Evolutionary conservation across 2,888 invertebrate species (phyloP).

Genomic region (Melinaea marsaeus): DNA sequence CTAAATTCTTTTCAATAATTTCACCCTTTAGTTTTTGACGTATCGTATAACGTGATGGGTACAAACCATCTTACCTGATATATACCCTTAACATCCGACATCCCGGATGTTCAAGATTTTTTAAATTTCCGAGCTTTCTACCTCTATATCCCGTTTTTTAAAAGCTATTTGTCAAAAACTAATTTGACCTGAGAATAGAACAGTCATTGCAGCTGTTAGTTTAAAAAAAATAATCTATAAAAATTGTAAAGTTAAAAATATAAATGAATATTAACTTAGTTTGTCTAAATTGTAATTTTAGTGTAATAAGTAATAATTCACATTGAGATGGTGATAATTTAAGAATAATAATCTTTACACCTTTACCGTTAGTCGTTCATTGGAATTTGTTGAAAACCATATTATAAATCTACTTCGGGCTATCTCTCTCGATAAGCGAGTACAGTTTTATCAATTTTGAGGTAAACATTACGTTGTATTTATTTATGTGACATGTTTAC

Average conservation of each 20-base stretch:
- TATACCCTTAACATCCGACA: constrained; percentile 45
- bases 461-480: constrained; percentile 15
- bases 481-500: constrained; percentile 17
- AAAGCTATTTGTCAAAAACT: constrained; percentile 56
- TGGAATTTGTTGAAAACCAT: constrained; percentile 6
- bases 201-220: constrained; percentile 55
- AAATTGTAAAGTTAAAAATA: too few relatives aligned
- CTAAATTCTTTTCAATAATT: too few relatives aligned
- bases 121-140: constrained; percentile 54
- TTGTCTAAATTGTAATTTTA: too few relatives aligned
- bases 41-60: constrained; percentile 37
- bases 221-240: constrained; percentile 28
- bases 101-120: constrained; percentile 50
- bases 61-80: constrained; percentile 43
- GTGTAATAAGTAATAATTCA: too few relatives aligned
- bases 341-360: neutral
- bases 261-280: too few relatives aligned
- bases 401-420: constrained; percentile 19
- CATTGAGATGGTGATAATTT: too few relatives aligned
- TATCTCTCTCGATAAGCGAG: constrained; percentile 21
- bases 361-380: neutral
- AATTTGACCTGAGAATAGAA: constrained; percentile 48
- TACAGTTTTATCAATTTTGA: constrained; percentile 17
- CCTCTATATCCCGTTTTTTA: constrained; percentile 55
- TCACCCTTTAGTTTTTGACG: constrained; percentile 22